A percentile compares a stretch with the other conserved stretches of the same genome.
phyloP scores from a whole-genome alignment of 2,113 vertebrate genomes.

The Epinephelus lanceolatus region DNA sequence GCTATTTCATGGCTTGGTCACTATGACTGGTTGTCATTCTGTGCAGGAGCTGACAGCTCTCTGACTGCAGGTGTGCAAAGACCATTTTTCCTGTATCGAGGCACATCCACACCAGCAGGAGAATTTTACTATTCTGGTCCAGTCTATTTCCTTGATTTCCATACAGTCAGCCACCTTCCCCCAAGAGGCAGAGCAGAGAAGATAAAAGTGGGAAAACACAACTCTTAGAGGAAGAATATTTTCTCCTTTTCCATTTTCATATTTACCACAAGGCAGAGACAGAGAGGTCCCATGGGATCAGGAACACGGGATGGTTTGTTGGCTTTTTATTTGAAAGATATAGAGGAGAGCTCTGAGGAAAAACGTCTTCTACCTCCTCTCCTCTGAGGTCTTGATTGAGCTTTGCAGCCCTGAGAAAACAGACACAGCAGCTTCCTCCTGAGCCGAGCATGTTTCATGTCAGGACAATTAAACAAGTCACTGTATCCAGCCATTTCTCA shows the following conservation, averaged over 20 bases:
- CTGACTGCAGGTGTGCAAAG: background rate
- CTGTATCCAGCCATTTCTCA: conserved; percentile 32
- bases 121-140: conserved; percentile 1
- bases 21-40: background rate
- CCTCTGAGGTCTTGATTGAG: conserved; percentile 69
- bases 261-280: conserved; percentile 14
- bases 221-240: background rate
- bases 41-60: background rate
- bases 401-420: conserved; percentile 64
- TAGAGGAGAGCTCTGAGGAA: conserved; percentile 19
- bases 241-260: conserved; percentile 9
- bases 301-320: conserved; percentile 6
- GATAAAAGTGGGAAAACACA: background rate
- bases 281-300: conserved; percentile 23
- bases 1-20: background rate
- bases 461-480: conserved; percentile 77
- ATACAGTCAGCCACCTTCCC: background rate
- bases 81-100: background rate
- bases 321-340: conserved; percentile 19
- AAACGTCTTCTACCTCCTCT: conserved; percentile 45
- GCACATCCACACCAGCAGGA: background rate
- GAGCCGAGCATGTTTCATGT: conserved; percentile 71
- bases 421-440: conserved; percentile 71
- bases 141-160: conserved; percentile 19
- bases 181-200: background rate